phyloP scores from a whole-genome alignment of 2,888 invertebrate genomes.

The Hirtodrosophila cameraria region DNA sequence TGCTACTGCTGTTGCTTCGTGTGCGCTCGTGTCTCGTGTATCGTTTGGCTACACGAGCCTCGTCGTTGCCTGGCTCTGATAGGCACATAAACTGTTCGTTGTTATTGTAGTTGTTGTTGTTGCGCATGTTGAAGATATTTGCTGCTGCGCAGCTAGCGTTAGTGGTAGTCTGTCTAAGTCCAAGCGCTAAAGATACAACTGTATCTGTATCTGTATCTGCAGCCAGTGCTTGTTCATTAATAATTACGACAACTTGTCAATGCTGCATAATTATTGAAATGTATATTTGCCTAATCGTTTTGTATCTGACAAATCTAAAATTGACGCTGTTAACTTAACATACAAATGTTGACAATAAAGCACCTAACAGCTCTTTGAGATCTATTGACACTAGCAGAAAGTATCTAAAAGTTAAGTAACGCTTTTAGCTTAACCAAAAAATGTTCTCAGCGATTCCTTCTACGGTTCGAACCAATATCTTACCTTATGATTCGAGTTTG shows the following conservation, averaged over 20 bases:
- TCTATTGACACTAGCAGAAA: neutral
- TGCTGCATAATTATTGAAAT: slow-evolving; percentile 43
- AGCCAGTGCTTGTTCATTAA: slow-evolving; percentile 48
- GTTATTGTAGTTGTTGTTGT: slow-evolving; percentile 29
- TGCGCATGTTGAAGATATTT: slow-evolving; percentile 53
- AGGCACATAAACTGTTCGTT: slow-evolving; percentile 53
- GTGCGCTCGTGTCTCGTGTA: slow-evolving; percentile 43
- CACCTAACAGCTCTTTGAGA: neutral
- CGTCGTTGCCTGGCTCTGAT: slow-evolving; percentile 61
- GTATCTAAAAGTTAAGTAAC: no score
- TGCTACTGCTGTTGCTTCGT: slow-evolving; percentile 30
- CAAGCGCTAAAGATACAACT: slow-evolving; percentile 51
- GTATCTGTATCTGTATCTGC: slow-evolving; percentile 40
- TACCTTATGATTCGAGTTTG: no score
- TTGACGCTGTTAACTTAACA: slow-evolving; percentile 9
- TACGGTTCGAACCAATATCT: no score
- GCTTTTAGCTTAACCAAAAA: no score
- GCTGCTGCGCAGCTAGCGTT: slow-evolving; percentile 55
- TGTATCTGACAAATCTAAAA: neutral
- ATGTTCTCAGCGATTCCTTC: no score
- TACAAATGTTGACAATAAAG: no score
- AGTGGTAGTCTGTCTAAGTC: slow-evolving; percentile 53
- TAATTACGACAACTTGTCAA: slow-evolving; percentile 69
- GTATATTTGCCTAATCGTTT: slow-evolving; percentile 45
- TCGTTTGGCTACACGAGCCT: slow-evolving; percentile 32